Percentiles rank a stretch among this genome's conserved stretches.
Evolutionary conservation across 1,140 invertebrate species (phyloP).

Genomic region (Elysia chlorotica): DNA sequence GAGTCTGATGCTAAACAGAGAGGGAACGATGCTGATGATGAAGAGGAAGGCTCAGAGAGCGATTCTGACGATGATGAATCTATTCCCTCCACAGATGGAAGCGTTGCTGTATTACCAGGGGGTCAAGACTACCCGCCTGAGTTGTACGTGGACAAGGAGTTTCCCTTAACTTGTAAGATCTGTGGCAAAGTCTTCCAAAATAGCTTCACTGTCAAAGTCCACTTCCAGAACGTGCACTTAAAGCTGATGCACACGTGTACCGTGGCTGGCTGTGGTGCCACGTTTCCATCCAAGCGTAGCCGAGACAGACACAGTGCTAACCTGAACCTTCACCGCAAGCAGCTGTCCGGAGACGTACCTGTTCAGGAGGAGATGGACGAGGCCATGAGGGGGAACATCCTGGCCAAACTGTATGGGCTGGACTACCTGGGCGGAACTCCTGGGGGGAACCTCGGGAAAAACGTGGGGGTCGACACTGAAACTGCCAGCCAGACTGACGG

Average conservation of each 20-base stretch:
- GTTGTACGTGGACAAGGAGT: constrained; percentile 83
- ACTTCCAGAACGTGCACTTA: constrained; percentile 94
- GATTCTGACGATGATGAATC: constrained; percentile 11
- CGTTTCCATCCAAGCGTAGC: constrained; percentile 92
- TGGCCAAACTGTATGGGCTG: constrained; percentile 36
- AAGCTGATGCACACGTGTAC: constrained; percentile 96
- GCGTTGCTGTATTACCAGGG: no score
- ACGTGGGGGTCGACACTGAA: neutral
- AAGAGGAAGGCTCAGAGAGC: neutral
- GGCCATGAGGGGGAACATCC: constrained; percentile 36
- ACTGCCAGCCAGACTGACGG: neutral
- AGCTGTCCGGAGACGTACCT: constrained; percentile 44
- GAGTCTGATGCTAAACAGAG: constrained; percentile 29
- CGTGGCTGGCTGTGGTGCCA: constrained; percentile 93
- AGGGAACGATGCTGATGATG: constrained; percentile 30
- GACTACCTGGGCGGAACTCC: constrained; percentile 5
- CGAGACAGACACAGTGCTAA: constrained; percentile 92
- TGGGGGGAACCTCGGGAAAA: neutral
- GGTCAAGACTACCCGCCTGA: constrained; percentile 27
- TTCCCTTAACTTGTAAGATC: constrained; percentile 83
- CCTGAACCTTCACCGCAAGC: constrained; percentile 77
- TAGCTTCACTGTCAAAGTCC: constrained; percentile 92
- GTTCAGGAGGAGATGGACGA: constrained; percentile 27
- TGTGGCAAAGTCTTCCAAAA: constrained; percentile 95
- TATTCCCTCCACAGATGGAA: neutral